Conservation (phyloP, 2,797 vertebrate genomes). For the Falco rusticolus region DNA sequence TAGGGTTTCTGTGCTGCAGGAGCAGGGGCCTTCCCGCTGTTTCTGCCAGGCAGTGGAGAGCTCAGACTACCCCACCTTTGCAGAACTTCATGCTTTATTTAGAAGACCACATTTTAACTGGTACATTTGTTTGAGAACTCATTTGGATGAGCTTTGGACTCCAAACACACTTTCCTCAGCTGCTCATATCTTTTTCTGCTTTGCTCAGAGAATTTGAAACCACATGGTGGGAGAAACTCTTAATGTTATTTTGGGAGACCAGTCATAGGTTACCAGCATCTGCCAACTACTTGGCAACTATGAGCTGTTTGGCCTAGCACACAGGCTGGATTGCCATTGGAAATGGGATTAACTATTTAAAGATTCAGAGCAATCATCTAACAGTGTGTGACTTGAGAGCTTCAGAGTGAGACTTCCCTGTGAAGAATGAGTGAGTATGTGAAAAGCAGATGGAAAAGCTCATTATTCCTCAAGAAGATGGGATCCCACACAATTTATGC, state of each 20-base stretch:
- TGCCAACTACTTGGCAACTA: background rate
- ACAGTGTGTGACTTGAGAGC: background rate
- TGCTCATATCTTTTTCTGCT: background rate
- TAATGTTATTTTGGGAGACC: background rate
- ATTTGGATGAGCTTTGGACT: background rate
- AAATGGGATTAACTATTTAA: background rate
- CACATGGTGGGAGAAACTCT: fast-evolving
- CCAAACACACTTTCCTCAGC: background rate
- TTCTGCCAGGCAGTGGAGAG: background rate
- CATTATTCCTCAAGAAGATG: background rate
- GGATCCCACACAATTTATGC: background rate
- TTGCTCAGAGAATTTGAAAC: background rate
- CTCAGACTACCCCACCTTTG: background rate
- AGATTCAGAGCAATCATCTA: background rate
- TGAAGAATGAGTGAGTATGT: background rate
- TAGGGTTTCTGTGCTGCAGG: background rate
- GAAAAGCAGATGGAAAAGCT: background rate
- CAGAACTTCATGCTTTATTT: background rate
- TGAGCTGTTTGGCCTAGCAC: background rate
- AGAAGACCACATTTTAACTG: background rate
- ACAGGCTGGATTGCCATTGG: background rate
- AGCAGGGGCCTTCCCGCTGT: background rate
- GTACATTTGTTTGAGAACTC: background rate
- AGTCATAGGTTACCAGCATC: background rate
- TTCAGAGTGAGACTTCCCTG: background rate